phyloP scores from a whole-genome alignment of 2,113 vertebrate species.

The Corythoichthys haematopterus region DNA sequence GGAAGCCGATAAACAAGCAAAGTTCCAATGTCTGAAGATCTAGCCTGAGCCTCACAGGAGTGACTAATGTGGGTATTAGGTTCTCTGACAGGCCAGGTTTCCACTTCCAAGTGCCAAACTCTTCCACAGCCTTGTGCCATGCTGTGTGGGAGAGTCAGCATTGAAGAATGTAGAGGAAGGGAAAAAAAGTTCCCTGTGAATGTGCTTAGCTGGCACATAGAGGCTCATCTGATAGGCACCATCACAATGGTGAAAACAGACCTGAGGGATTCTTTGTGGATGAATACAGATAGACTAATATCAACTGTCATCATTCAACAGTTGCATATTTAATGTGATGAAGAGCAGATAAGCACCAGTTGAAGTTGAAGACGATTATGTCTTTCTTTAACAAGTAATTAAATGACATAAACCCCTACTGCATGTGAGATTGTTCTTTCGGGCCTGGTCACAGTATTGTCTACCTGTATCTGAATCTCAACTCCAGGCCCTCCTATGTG shows the following conservation, averaged over 20 bases:
- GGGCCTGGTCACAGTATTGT: neutral
- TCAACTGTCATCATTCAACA: neutral
- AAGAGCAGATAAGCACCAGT: neutral
- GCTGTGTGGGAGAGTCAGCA: constrained; percentile 14
- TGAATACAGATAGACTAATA: neutral
- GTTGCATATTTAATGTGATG: neutral
- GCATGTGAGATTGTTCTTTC: neutral
- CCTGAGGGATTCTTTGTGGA: constrained; percentile 20
- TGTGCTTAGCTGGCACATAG: constrained; percentile 15
- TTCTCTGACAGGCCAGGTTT: constrained; percentile 14
- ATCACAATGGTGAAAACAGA: constrained; percentile 13
- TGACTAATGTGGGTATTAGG: constrained; percentile 19
- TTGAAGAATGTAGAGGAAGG: constrained; percentile 3
- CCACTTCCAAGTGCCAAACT: constrained; percentile 21
- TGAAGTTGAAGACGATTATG: neutral
- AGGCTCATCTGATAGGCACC: constrained; percentile 23
- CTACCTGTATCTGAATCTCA: neutral
- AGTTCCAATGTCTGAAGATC: constrained; percentile 11
- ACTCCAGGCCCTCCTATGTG: too few relatives aligned
- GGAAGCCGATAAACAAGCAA: constrained; percentile 6
- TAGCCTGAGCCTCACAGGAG: constrained; percentile 18
- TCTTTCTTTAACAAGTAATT: neutral
- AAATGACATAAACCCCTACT: neutral
- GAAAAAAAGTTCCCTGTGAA: constrained; percentile 4
- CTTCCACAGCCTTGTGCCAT: constrained; percentile 1